Evolutionary conservation across 2,888 invertebrate species (phyloP).

Genomic region (Thecocarcelia acutangulata): DNA sequence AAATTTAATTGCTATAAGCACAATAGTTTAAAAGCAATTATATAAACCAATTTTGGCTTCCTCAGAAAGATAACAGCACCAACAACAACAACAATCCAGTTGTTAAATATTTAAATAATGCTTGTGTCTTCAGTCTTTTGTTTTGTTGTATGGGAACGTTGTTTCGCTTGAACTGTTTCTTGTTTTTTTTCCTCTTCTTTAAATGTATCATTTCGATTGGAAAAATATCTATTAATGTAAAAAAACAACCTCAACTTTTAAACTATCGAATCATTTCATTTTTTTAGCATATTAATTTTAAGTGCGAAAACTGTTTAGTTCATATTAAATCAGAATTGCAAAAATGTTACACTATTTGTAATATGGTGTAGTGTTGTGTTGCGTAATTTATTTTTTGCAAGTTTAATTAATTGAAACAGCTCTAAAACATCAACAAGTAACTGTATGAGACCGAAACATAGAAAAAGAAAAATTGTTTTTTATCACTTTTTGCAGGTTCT

Average conservation of each 20-base stretch:
- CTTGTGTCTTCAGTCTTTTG: slow-evolving; percentile 66
- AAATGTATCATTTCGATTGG: slow-evolving; percentile 28
- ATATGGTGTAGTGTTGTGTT: not conserved
- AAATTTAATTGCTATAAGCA: too few relatives aligned
- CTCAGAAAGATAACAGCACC: not conserved
- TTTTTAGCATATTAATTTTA: not conserved
- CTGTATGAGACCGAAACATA: not conserved
- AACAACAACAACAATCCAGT: not conserved
- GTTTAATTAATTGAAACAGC: not conserved
- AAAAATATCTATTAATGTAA: not conserved
- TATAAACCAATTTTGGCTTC: too few relatives aligned
- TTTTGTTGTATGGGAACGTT: slow-evolving; percentile 42
- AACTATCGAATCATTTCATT: not conserved
- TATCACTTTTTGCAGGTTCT: too few relatives aligned
- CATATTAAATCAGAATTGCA: not conserved
- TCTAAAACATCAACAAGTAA: not conserved
- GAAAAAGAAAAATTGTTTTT: too few relatives aligned
- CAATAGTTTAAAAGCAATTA: too few relatives aligned
- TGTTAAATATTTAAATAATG: slow-evolving; percentile 28
- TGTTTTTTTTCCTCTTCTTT: not conserved
- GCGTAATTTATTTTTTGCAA: not conserved
- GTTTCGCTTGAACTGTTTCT: slow-evolving; percentile 47
- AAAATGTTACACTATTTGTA: not conserved
- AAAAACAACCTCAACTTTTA: not conserved
- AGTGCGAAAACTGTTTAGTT: not conserved